Conservation (phyloP, 2,888 invertebrate genomes). For the Tipula unca region DNA sequence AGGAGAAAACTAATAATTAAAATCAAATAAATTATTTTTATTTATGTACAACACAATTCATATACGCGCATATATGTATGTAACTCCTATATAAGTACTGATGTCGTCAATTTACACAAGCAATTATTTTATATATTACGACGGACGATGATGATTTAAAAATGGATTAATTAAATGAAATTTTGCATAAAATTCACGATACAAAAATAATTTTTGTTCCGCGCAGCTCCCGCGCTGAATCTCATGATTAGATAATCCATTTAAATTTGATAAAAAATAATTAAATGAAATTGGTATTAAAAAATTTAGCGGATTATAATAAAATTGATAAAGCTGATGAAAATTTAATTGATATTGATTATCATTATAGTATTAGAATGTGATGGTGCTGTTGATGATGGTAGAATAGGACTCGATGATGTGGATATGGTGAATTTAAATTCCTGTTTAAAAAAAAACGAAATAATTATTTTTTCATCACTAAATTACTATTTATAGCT, state of each 20-base stretch:
- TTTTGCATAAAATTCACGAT: not conserved
- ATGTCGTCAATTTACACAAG: not conserved
- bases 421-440: not conserved
- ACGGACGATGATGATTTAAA: not conserved
- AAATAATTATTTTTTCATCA: not conserved
- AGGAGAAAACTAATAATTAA: not conserved
- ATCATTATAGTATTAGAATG: not conserved
- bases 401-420: not conserved
- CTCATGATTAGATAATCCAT: not conserved
- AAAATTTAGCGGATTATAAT: not conserved
- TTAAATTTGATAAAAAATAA: not conserved
- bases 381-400: not conserved
- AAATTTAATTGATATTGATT: conserved; percentile 14
- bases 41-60: not conserved
- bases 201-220: not conserved
- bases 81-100: too few relatives aligned
- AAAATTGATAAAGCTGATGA: not conserved
- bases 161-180: not conserved
- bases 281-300: conserved; percentile 14
- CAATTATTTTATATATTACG: not conserved
- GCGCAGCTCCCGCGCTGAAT: not conserved
- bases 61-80: not conserved
- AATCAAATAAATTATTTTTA: not conserved
- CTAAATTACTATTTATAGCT: too few relatives aligned
- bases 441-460: not conserved